Percentiles rank a stretch among this genome's conserved stretches.
Conservation (phyloP, 2,888 invertebrate genomes). For the Parnassius glacialis region DNA sequence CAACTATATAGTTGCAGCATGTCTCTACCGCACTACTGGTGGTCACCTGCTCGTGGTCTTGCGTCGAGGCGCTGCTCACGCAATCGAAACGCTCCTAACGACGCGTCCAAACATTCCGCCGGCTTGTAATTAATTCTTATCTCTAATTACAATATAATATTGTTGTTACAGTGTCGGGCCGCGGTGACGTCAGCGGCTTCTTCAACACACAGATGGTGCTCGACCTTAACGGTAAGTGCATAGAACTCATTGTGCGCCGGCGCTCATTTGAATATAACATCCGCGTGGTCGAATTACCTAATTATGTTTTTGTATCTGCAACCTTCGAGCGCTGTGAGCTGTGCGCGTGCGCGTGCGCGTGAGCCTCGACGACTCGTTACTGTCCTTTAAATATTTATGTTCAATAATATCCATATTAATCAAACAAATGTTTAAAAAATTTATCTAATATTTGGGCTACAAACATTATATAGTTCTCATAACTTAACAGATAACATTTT, state of each 20-base stretch:
- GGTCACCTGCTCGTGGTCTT: not conserved
- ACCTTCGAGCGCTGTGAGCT: slow-evolving; percentile 13
- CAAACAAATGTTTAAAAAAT: no score
- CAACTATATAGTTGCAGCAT: no score
- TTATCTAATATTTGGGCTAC: no score
- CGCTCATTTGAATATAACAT: slow-evolving; percentile 45
- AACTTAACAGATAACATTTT: no score
- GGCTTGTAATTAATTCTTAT: slow-evolving; percentile 25
- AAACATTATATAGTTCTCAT: no score
- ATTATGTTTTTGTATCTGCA: slow-evolving; percentile 48
- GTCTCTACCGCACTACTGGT: no score
- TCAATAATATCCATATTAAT: no score
- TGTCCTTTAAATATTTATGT: no score
- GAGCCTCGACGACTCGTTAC: not conserved
- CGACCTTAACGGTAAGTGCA: slow-evolving; percentile 72
- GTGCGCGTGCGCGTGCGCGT: not conserved
- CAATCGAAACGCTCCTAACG: not conserved
- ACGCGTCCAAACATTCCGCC: slow-evolving; percentile 7
- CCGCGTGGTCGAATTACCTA: slow-evolving; percentile 39
- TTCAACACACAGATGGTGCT: slow-evolving; percentile 78
- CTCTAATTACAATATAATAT: slow-evolving; percentile 43
- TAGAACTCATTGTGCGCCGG: slow-evolving; percentile 1
- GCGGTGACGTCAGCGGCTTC: slow-evolving; percentile 74
- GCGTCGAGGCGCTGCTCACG: not conserved
- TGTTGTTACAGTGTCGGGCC: slow-evolving; percentile 73